Evolutionary conservation across 1,140 invertebrate genomes (phyloP).

Genomic region (Metaphire vulgaris): DNA sequence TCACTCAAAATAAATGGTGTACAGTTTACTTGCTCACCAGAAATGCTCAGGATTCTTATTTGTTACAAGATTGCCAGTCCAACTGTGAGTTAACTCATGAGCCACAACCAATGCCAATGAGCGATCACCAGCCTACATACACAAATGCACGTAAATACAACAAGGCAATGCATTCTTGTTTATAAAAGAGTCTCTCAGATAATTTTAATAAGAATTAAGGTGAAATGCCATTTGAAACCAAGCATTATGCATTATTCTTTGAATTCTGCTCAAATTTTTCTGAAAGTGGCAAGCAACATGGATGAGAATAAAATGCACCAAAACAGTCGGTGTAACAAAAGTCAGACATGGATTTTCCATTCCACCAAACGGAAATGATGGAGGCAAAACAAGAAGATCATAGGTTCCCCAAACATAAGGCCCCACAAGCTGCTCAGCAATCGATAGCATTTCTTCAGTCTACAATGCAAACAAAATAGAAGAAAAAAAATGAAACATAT

Average conservation of each 20-base stretch:
- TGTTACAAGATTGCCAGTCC: conserved; percentile 87
- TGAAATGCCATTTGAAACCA: no score
- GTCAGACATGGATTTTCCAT: conserved; percentile 97
- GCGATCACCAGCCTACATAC: conserved; percentile 73
- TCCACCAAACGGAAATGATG: conserved; percentile 88
- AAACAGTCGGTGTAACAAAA: conserved; percentile 82
- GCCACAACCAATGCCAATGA: conserved; percentile 81
- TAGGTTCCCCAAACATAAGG: conserved; percentile 58
- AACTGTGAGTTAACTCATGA: conserved; percentile 92
- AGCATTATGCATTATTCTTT: no score
- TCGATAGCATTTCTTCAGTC: conserved; percentile 74
- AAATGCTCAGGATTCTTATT: conserved; percentile 90
- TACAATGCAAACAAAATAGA: conserved; percentile 36
- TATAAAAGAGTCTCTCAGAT: no score
- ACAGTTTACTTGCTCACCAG: no score
- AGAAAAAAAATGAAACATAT: conserved; percentile 11
- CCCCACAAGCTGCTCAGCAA: conserved; percentile 64
- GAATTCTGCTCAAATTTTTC: no score
- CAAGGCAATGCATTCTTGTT: no score
- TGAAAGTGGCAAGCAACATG: no score
- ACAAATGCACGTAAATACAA: no score
- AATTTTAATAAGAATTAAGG: no score
- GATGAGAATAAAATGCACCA: no score
- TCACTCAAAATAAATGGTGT: no score
- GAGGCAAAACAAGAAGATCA: conserved; percentile 83